Conservation (phyloP, 2,888 invertebrate genomes). For the Mechanitis messenoides region DNA sequence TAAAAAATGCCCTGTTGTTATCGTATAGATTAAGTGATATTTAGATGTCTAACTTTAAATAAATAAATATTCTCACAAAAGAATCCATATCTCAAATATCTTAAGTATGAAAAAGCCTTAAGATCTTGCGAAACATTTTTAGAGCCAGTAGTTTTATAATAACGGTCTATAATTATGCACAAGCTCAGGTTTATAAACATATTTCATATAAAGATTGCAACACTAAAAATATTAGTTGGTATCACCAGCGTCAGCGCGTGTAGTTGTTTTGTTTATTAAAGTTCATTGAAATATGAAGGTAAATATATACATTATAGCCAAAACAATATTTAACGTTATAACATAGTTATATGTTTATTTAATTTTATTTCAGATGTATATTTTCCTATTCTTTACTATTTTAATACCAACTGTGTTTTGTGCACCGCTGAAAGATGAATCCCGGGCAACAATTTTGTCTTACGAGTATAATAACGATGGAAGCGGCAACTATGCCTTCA, state of each 20-base stretch:
- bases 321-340: not conserved
- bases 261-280: not conserved
- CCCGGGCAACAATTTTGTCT: constrained; percentile 23
- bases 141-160: too few species aligned
- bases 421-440: constrained; percentile 19
- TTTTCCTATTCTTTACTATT: not conserved
- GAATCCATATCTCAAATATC: too few species aligned
- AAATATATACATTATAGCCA: not conserved
- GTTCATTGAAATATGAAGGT: not conserved
- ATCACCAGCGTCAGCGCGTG: not conserved
- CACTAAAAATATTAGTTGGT: not conserved
- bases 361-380: constrained; percentile 7
- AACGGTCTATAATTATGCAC: too few species aligned
- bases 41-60: too few species aligned
- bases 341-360: not conserved
- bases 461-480: constrained; percentile 31
- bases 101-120: too few species aligned
- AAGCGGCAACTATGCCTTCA: constrained; percentile 37
- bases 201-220: too few species aligned
- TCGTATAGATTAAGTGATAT: too few species aligned
- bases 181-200: too few species aligned
- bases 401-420: constrained; percentile 2
- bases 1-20: too few species aligned
- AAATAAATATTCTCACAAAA: too few species aligned
- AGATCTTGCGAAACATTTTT: too few species aligned